Base-by-base conservation (phyloP, 2,888 invertebrate genomes). In the Mimumesa dahlbomi region DNA sequence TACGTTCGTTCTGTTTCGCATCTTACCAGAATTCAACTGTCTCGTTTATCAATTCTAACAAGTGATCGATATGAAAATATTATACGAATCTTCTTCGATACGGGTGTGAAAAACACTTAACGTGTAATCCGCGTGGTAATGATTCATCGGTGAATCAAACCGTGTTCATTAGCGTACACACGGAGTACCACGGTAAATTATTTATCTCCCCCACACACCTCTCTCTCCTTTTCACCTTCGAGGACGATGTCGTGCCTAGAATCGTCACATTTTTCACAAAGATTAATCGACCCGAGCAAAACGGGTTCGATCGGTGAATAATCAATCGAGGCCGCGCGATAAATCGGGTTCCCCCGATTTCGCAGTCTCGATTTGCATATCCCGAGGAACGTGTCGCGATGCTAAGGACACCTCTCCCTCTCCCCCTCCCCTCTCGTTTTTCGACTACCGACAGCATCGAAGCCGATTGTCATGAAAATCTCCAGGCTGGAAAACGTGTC, bases 391-490 rank as follows among this genome's bases (percentile, higher is more conserved):
- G 77, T 80, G 80, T 80, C 79, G 68, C 71, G 75, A 38, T 45
- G 62, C 34, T 40, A 52, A 56, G 63, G 61, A 66, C 61, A 66
- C 62, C 59, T 53, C 61, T 64, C 62, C 59, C 56, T 34, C n/a
- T 13, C 40, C 36, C 31, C 31, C 42, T 36, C 42, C 16, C 31
- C 7, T 18, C 18, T 31, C 13, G n/a, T 1, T 38, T 50, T 9
- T 29, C 52, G n/a, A 49, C 31, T n/a, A n/a, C n/a, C n/a, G n/a
- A n/a, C n/a, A n/a, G n/a, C n/a, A n/a, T n/a, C 9, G 14, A 46
- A 49, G 29, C 16, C 77, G 71, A 85, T 85, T 85, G 82, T 85
- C 80, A 85, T 85, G 83, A 85, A 85, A 84, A 84, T 85, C 53
- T 43, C 56, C n/a, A n/a, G 36, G 52, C 50, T 56, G 67, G 69